Percentiles rank a stretch among this genome's conserved stretches.
Conservation (phyloP, 2,797 vertebrate species). For the Lepidocolaptes lacrymiger region DNA sequence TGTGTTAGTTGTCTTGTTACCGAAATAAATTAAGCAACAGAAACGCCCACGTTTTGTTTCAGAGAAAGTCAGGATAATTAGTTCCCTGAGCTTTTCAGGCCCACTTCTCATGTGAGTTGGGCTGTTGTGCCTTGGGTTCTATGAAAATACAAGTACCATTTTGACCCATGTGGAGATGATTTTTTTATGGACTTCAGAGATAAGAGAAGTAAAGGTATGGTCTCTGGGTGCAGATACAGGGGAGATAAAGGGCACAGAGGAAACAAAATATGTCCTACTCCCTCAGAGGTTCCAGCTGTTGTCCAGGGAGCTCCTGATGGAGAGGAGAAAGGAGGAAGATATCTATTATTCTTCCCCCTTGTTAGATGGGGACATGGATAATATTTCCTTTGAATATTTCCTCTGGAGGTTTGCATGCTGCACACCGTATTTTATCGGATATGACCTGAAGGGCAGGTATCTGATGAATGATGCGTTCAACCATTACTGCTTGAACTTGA, state of each 20-base stretch:
- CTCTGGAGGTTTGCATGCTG: neutral
- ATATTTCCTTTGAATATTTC: neutral
- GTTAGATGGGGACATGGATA: neutral
- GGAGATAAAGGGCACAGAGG: neutral
- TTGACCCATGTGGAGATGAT: neutral
- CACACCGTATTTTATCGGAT: neutral
- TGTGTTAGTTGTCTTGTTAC: neutral
- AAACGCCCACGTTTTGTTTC: neutral
- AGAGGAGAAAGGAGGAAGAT: neutral
- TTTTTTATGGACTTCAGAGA: neutral
- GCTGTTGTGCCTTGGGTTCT: fast-evolving
- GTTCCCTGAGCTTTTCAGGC: neutral
- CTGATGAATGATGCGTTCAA: neutral
- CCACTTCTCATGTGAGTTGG: neutral
- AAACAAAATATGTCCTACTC: neutral
- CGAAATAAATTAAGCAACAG: conserved; percentile 3
- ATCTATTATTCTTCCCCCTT: neutral
- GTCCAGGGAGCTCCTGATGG: neutral
- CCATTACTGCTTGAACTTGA: neutral
- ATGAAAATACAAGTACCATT: neutral
- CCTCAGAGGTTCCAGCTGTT: neutral
- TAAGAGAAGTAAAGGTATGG: neutral
- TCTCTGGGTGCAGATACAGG: fast-evolving
- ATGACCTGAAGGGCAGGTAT: neutral
- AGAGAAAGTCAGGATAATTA: neutral